These are phyloP conservation scores for Dioctria linearis DNA, from an alignment of 2,888 invertebrate species.

Conservation along the genomic window DNA sequence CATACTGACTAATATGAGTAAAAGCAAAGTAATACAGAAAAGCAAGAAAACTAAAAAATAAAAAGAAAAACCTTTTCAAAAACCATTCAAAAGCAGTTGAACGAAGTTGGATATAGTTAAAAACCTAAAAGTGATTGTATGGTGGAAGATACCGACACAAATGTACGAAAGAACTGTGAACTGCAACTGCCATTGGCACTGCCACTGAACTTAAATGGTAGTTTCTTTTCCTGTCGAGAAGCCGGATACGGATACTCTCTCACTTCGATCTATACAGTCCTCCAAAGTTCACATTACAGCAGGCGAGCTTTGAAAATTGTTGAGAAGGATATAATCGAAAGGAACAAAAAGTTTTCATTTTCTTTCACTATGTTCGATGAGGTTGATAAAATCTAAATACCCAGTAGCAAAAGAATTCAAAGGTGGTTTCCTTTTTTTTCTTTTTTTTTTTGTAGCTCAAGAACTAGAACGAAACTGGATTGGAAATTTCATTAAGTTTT, in stretches of 20 bases:
- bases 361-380: slow-evolving; percentile 41
- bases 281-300: neutral
- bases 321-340: slow-evolving; percentile 25
- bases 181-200: neutral
- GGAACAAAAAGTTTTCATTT: slow-evolving; percentile 44
- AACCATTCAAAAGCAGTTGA: neutral
- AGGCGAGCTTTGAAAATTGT: slow-evolving; percentile 19
- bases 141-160: neutral
- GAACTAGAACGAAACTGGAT: neutral
- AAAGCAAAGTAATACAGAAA: neutral
- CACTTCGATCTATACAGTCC: no score
- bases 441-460: neutral
- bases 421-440: neutral
- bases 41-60: no score
- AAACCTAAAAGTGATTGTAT: neutral
- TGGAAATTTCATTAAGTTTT: slow-evolving; percentile 49
- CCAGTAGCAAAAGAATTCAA: neutral
- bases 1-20: slow-evolving; percentile 2
- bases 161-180: neutral
- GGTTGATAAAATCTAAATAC: slow-evolving; percentile 51
- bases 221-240: slow-evolving; percentile 8
- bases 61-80: slow-evolving; percentile 32
- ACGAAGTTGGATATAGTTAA: slow-evolving; percentile 1
- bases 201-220: slow-evolving; percentile 4
- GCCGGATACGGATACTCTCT: neutral